phyloP scores from a whole-genome alignment of 2,888 invertebrate species.

The Cantharis flavilabris region DNA sequence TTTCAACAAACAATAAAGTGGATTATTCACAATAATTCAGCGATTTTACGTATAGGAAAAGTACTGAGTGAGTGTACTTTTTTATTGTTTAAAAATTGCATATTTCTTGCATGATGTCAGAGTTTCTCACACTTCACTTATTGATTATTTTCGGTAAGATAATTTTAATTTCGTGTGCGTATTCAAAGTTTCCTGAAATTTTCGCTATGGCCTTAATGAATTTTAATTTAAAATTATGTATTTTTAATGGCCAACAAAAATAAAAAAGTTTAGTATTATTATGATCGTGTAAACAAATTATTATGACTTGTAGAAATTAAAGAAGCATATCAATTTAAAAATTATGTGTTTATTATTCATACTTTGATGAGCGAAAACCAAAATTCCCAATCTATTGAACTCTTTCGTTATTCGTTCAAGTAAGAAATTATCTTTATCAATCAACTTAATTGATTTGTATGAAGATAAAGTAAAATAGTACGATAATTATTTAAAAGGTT shows the following conservation, averaged over 20 bases:
- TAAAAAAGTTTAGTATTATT: not conserved
- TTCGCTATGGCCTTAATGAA: not conserved
- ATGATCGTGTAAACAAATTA: not conserved
- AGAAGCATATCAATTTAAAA: not conserved
- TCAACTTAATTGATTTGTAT: not conserved
- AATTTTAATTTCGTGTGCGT: not conserved
- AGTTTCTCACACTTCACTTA: not conserved
- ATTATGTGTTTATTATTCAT: not conserved
- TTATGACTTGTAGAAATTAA: not conserved
- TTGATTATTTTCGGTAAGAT: not conserved
- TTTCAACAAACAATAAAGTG: not conserved
- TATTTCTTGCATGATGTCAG: not conserved
- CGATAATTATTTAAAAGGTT: not conserved
- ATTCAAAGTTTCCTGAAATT: not conserved
- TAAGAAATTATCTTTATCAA: not conserved
- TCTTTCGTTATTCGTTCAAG: not conserved
- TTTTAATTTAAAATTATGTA: not conserved
- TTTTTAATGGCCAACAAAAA: not conserved
- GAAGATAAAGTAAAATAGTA: not conserved
- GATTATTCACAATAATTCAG: not conserved
- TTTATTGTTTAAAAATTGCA: not conserved
- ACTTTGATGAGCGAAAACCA: not conserved
- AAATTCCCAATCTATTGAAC: not conserved
- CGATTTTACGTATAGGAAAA: not conserved
- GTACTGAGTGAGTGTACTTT: not conserved